Conservation (phyloP, 2,113 vertebrate species). For the Cariama cristata region DNA sequence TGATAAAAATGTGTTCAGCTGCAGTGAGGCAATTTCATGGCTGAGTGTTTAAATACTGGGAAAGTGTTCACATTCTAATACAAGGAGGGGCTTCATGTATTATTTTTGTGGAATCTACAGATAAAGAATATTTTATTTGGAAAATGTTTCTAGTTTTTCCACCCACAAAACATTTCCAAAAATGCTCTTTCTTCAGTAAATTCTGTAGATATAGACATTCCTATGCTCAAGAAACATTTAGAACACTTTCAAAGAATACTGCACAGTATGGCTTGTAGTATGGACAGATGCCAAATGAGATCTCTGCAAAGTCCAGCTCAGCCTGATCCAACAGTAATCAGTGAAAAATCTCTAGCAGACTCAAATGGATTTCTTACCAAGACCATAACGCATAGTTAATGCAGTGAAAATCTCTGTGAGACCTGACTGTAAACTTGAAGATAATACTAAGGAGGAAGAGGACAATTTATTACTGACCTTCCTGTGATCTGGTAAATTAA, state of each 20-base stretch:
- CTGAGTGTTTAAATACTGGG: not conserved
- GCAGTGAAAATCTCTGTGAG: not conserved
- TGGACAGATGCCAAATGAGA: not conserved
- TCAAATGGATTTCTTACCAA: not conserved
- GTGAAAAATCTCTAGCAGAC: not conserved
- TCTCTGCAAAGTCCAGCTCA: not conserved
- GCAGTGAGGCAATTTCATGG: not conserved
- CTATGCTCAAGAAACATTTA: not conserved
- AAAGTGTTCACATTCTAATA: not conserved
- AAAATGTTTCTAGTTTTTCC: not conserved
- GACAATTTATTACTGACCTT: slow-evolving; percentile 8
- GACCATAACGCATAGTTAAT: not conserved
- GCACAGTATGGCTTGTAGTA: not conserved
- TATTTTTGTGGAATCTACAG: not conserved
- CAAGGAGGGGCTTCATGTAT: not conserved
- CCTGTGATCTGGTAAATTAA: not conserved
- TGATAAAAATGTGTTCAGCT: not conserved
- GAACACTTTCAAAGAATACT: not conserved
- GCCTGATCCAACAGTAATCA: not conserved
- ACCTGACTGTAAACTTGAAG: not conserved
- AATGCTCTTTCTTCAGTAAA: not conserved
- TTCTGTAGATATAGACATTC: not conserved
- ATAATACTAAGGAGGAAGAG: not conserved
- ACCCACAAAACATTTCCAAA: not conserved
- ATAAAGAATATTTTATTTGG: not conserved